Percentiles rank a stretch among this genome's conserved stretches.
These are phyloP conservation scores for Baryphthengus martii DNA, from an alignment of 2,113 vertebrate genomes.

Conservation along the genomic window DNA sequence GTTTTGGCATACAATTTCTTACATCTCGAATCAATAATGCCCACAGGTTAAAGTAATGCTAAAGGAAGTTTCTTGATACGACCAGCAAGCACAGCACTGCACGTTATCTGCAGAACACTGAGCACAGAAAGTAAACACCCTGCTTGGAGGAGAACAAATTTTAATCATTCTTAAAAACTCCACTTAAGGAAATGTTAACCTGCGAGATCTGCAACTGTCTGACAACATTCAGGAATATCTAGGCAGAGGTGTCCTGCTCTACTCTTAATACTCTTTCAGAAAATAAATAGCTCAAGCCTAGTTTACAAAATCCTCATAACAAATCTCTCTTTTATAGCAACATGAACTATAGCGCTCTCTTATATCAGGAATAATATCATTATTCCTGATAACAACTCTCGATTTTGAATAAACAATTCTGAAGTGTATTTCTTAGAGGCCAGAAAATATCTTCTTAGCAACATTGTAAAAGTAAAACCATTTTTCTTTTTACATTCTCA, in stretches of 20 bases:
- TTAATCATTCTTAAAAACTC: constrained; percentile 11
- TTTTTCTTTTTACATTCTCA: background rate
- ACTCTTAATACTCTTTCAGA: background rate
- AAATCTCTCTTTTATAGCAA: background rate
- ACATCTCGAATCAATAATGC: constrained; percentile 53
- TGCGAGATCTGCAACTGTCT: background rate
- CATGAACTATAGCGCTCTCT: background rate
- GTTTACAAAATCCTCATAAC: background rate
- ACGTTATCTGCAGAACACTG: constrained; percentile 39
- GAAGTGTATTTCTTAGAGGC: background rate
- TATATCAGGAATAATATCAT: background rate
- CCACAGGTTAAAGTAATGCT: constrained; percentile 15
- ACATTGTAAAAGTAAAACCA: background rate
- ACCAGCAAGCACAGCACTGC: background rate
- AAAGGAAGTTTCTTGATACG: constrained; percentile 7
- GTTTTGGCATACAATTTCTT: constrained; percentile 42
- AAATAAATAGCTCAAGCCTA: background rate
- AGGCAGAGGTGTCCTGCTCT: background rate
- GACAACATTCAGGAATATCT: background rate
- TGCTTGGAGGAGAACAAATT: background rate
- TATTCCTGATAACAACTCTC: background rate
- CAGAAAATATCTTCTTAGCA: background rate
- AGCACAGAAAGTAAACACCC: constrained; percentile 25
- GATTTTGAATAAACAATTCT: background rate
- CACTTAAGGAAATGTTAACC: constrained; percentile 13